phyloP scores from a whole-genome alignment of 2,797 vertebrate genomes.

The Crocodylus rhombifer region DNA sequence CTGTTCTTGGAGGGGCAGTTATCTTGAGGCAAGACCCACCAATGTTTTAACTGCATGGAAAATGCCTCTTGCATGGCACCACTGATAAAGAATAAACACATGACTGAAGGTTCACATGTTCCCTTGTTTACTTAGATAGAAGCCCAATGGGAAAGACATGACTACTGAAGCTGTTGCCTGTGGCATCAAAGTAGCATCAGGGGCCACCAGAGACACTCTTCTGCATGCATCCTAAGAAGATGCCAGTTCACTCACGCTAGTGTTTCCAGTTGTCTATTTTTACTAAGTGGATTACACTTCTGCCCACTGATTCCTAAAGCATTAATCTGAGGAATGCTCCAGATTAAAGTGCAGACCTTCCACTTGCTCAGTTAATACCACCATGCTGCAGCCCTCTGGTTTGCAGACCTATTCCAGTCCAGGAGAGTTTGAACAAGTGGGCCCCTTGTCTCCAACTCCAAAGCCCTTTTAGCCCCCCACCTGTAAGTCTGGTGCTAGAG shows the following conservation, averaged over 20 bases:
- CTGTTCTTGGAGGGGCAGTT: not conserved
- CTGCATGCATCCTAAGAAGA: not conserved
- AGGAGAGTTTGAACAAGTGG: conserved; percentile 24
- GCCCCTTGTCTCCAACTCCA: conserved; percentile 30
- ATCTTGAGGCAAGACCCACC: not conserved
- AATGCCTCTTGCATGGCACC: not conserved
- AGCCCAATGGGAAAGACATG: not conserved
- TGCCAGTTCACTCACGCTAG: no score
- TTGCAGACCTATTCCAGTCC: conserved; percentile 2
- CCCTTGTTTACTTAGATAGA: not conserved
- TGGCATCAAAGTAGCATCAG: rapidly evolving
- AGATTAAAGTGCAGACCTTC: not conserved
- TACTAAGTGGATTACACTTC: not conserved
- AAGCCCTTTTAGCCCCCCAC: not conserved
- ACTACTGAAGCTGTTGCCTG: not conserved
- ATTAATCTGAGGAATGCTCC: not conserved
- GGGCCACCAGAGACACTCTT: not conserved
- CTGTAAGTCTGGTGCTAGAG: not conserved
- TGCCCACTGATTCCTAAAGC: not conserved
- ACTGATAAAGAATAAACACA: not conserved
- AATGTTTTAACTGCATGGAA: not conserved
- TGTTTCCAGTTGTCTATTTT: not conserved
- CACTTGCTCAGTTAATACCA: not conserved
- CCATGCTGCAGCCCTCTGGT: conserved; percentile 40
- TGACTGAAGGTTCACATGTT: not conserved